Evolutionary conservation across 1,140 invertebrate genomes (phyloP), one percentile per base, ranked within the genome.

Genomic region (Cotesia vestalis): DNA sequence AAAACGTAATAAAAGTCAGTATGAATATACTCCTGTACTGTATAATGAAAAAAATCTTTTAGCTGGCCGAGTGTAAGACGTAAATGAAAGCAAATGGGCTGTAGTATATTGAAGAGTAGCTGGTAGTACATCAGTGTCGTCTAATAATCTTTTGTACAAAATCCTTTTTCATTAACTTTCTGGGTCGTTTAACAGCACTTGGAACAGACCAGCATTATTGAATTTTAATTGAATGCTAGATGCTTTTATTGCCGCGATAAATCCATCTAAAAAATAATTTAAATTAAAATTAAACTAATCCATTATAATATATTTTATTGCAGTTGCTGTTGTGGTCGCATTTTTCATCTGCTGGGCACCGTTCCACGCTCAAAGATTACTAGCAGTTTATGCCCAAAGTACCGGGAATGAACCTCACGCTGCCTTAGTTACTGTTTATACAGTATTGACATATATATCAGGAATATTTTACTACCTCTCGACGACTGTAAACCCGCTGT

Each of bases 281-380:
- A 27, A 27, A 27, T 27, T 1, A 27, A 27, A 27, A 27, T 27
- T 27, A 27, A 27, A 27, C 27, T 27, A 27, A 27, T 2, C 27
- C 27, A 40, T 38, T n/a, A 12, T 64, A 14, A 38, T n/a, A 14
- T 12, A 64, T 64, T 20, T 46, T 40, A 36, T 88, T 88, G 55
- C 90, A 98, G 96, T 97, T 78, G 95, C 95, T 40, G 96, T 98
- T 1, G 96, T 97, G 0, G 92, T 96, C 1, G 93, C 95, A 0
- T 98, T 98, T 85, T 97, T 98, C 86, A 89, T 97, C 12, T 98
- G 96, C 85, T 98, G 96, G 95, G 95, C 95, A 0, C 96, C 96
- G 3, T 98, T 97, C 84, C 96, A 98, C 81, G 92, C 94, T 0
- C 96, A 98, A 80, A 87, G 94, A 8, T 84, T 96, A 4, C 88